Evolutionary conservation across 2,797 vertebrate species (phyloP), one percentile per base, ranked within the genome.

Genomic region (Todus mexicanus): DNA sequence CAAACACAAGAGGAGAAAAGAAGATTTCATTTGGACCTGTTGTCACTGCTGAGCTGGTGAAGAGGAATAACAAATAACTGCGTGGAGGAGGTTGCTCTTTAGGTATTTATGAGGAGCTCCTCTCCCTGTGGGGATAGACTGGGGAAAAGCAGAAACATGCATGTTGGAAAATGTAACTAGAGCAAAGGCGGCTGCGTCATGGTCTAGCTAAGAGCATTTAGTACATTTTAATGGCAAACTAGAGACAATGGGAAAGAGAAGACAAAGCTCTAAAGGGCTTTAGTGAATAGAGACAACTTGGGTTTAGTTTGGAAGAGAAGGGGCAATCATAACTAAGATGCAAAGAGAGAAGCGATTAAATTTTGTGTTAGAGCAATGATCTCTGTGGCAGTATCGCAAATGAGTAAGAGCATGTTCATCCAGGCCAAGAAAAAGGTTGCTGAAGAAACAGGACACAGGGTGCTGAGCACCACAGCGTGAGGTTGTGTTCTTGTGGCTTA

Each of bases 31-130:
- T 96, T 95, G 96, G 94, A 92, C 96, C 92, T 96, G 95, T 96
- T 96, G 96, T 96, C 85, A 88, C 85, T 88, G 91, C 73, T 2
- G 92, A 92, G 94, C 85, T 95, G 92, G 89, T 91, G 83, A 96
- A 87, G 87, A 93, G 92, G 94, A 96, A 96, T 96, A 96, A 92
- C 95, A 96, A 96, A 92, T 94, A 96, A 94, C 87, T 0, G 20
- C 94, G 63, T 78, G 79, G 89, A 96, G 87, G 91, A 96, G 96
- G 85, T 91, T 93, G 79, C 73, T 96, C 94, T 95, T 96, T 94
- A 96, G 94, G 96, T 92, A 96, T 96, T 96, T 96, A 96, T 92
- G 95, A 96, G 96, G 91, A 96, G 76, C 92, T 95, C 92, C 91
- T 96, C 92, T 95, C 95, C 95, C 92, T 84, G 87, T 95, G 95